Percentiles rank a stretch among this genome's conserved stretches.
Evolutionary conservation across 2,888 invertebrate genomes (phyloP).

Genomic region (Hydrotaea diabolus): DNA sequence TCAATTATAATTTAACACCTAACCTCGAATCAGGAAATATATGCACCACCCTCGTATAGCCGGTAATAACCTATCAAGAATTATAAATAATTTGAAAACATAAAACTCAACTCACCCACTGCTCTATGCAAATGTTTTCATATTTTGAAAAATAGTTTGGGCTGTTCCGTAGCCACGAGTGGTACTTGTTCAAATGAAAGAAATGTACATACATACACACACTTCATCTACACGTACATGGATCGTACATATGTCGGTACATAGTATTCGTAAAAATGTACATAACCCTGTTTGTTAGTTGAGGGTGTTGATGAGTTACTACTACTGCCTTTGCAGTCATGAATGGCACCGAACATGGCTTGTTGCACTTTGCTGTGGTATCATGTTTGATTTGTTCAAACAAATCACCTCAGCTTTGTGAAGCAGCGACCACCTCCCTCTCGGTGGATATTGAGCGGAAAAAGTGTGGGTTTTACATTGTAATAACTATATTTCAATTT

Average conservation of each 20-base stretch:
- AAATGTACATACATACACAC: neutral
- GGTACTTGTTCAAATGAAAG: slow-evolving; percentile 14
- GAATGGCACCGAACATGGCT: slow-evolving; percentile 7
- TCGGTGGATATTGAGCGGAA: neutral
- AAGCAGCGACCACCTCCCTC: neutral
- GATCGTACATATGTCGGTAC: neutral
- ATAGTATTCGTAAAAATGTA: neutral
- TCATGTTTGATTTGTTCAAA: slow-evolving; percentile 27
- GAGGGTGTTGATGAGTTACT: slow-evolving; percentile 42
- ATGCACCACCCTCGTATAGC: neutral
- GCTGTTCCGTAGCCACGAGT: slow-evolving; percentile 17
- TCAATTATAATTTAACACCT: too few relatives aligned
- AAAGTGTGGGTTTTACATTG: neutral
- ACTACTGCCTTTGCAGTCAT: slow-evolving; percentile 1
- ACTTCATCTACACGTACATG: neutral
- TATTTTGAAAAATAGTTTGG: slow-evolving; percentile 37
- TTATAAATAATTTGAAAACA: slow-evolving; percentile 36
- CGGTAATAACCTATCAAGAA: slow-evolving; percentile 19
- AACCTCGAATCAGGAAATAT: too few relatives aligned
- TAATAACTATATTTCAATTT: slow-evolving; percentile 7
- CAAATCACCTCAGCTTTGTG: slow-evolving; percentile 13
- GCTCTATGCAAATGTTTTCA: slow-evolving; percentile 26
- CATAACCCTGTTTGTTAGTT: neutral
- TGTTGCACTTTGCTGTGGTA: slow-evolving; percentile 4
- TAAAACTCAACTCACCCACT: slow-evolving; percentile 32